Percentiles rank a stretch among this genome's conserved stretches.
Evolutionary conservation across 2,888 invertebrate genomes (phyloP).

Genomic region (Synergus umbraculus): DNA sequence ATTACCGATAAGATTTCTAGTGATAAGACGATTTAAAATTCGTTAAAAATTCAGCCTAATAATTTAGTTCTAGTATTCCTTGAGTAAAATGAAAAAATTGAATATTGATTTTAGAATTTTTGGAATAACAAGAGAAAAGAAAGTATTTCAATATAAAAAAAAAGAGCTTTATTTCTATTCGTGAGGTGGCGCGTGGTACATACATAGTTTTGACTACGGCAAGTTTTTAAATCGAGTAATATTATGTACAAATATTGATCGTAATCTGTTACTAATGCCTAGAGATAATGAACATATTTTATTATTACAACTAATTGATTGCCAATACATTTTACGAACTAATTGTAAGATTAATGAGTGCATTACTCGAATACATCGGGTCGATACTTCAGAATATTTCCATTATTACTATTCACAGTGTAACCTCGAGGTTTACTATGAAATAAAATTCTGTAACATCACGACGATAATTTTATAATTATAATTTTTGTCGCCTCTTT

Average conservation of each 20-base stretch:
- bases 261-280: constrained; percentile 64
- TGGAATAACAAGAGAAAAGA: neutral
- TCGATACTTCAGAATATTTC: constrained; percentile 6
- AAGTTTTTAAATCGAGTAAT: constrained; percentile 65
- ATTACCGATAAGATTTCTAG: too few species aligned
- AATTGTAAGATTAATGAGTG: constrained; percentile 43
- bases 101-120: neutral
- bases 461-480: constrained; percentile 2
- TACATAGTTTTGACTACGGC: constrained; percentile 69
- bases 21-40: too few species aligned
- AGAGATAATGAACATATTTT: constrained; percentile 60
- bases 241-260: constrained; percentile 66
- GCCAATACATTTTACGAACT: constrained; percentile 53
- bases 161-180: constrained; percentile 66
- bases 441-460: constrained; percentile 17
- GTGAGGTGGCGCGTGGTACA: constrained; percentile 69
- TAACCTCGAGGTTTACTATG: neutral
- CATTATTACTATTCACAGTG: neutral
- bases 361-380: neutral
- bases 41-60: too few species aligned
- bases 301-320: constrained; percentile 59
- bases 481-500: neutral
- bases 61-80: too few species aligned
- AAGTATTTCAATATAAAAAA: neutral
- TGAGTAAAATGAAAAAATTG: too few species aligned